Base-by-base conservation (phyloP, 2,113 vertebrate species). In the Muntiacus muntjak region DNA sequence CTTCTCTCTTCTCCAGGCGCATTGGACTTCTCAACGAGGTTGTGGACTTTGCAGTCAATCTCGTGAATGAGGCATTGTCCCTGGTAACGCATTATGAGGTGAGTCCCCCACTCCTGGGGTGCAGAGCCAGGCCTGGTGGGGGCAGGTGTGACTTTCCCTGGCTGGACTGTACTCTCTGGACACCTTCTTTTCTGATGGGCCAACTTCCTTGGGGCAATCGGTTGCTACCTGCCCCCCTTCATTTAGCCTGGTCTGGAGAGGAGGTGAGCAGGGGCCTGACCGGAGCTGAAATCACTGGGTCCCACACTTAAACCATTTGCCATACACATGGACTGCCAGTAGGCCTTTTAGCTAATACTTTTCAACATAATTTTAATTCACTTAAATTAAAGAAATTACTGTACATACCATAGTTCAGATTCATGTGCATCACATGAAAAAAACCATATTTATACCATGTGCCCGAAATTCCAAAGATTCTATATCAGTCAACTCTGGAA, bases 1-100 rank as follows among this genome's bases (percentile, higher is more conserved):
- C 30, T 1, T 15, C 11, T 74, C 2, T 91, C 47, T 81, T 76
- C 94, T 97, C 16, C 55, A 97, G 97, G 0, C 2, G 1, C 4
- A 2, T 0, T 0, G 0, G 0, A 1, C 0, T 71, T 3, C 0
- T 78, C 55, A 40, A 16, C 14, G 4, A 0, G 0, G 0, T 36
- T 1, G 0, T 23, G 23, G 4, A 91, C 4, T 0, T 0, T 0
- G 0, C 45, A 21, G 0, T 2, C 28, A 0, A 0, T 1, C 0
- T 3, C 0, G 3, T 93, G 71, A 7, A 15, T 4, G 23, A 4
- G 0, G 0, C 3, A 0, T 1, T 89, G 43, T 40, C 58, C 36
- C 0, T 0, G 7, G 0, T 96, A 30, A 1, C 91, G 6, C 3
- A 93, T 43, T n/a, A 4, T 0, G 0, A 30, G 2, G 97, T 97